A percentile compares a stretch with the other conserved stretches of the same genome.
Conservation (phyloP, 2,888 invertebrate species). For the Shargacucullia verbasci region DNA sequence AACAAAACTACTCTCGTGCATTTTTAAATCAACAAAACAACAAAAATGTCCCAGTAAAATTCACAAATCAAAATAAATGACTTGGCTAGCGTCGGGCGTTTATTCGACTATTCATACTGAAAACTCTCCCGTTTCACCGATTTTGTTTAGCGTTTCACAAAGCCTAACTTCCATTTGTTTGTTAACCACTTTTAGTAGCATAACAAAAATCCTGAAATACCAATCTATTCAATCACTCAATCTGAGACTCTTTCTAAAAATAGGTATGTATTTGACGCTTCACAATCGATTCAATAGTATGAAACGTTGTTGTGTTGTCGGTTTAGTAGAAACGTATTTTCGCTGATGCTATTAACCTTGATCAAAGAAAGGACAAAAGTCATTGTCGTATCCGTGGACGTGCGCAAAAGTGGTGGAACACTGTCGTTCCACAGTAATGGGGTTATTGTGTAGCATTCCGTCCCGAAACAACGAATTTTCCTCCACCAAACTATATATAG, state of each 20-base stretch:
- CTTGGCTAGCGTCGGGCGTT: constrained; percentile 26
- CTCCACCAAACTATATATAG: constrained; percentile 13
- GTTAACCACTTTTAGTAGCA: constrained; percentile 36
- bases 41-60: constrained; percentile 19
- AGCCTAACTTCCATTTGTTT: constrained; percentile 36
- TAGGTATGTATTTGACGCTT: constrained; percentile 15
- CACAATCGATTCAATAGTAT: constrained; percentile 36
- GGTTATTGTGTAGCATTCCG: constrained; percentile 65
- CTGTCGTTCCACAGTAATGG: constrained; percentile 61
- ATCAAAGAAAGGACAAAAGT: constrained; percentile 64
- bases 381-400: constrained; percentile 45
- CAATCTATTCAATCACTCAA: constrained; percentile 23
- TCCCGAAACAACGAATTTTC: constrained; percentile 33
- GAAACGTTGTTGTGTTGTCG: constrained; percentile 58
- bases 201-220: constrained; percentile 9
- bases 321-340: constrained; percentile 62
- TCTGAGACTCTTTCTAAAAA: constrained; percentile 21
- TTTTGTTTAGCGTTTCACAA: constrained; percentile 33
- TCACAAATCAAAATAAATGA: constrained; percentile 44
- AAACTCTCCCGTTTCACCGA: constrained; percentile 21
- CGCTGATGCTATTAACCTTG: constrained; percentile 67
- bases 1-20: constrained; percentile 1
- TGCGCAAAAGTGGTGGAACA: constrained; percentile 54
- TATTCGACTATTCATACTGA: constrained; percentile 33
- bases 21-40: constrained; percentile 7